Conservation (phyloP, 1,140 invertebrate species). For the Cydia strobilella region DNA sequence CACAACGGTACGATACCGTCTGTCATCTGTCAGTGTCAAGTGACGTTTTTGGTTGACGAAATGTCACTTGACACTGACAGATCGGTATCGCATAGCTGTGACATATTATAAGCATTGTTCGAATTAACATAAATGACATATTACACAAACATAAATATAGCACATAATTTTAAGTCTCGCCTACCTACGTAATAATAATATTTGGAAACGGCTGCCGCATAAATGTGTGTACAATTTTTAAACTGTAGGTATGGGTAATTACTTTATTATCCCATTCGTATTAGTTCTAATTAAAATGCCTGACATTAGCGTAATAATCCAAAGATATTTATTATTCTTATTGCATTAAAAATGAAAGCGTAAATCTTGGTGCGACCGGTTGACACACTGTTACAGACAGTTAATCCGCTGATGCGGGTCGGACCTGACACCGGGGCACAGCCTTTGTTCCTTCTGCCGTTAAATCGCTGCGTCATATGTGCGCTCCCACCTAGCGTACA, state of each 20-base stretch:
- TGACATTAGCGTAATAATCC: background rate
- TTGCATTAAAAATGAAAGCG: slow-evolving; percentile 58
- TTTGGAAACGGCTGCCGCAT: too few relatives aligned
- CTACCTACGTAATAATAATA: too few relatives aligned
- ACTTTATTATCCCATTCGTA: background rate
- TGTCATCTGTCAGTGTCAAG: too few relatives aligned
- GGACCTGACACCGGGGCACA: slow-evolving; percentile 47
- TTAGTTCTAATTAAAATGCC: slow-evolving; percentile 32
- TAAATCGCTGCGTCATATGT: slow-evolving; percentile 50
- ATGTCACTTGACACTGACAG: too few relatives aligned
- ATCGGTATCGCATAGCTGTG: too few relatives aligned
- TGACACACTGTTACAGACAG: slow-evolving; percentile 72
- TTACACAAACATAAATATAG: too few relatives aligned
- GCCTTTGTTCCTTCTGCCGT: slow-evolving; percentile 46
- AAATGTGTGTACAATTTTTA: too few relatives aligned
- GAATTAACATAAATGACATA: too few relatives aligned
- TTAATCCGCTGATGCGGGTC: slow-evolving; percentile 72
- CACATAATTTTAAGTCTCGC: too few relatives aligned
- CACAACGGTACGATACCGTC: too few relatives aligned
- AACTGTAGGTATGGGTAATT: background rate
- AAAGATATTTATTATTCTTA: slow-evolving; percentile 43
- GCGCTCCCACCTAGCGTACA: slow-evolving; percentile 23
- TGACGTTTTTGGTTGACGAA: too few relatives aligned
- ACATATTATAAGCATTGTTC: too few relatives aligned
- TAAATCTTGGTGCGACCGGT: slow-evolving; percentile 67